Evolutionary conservation across 2,113 vertebrate genomes (phyloP), one percentile per base, ranked within the genome.

Genomic region (Talpa occidentalis): DNA sequence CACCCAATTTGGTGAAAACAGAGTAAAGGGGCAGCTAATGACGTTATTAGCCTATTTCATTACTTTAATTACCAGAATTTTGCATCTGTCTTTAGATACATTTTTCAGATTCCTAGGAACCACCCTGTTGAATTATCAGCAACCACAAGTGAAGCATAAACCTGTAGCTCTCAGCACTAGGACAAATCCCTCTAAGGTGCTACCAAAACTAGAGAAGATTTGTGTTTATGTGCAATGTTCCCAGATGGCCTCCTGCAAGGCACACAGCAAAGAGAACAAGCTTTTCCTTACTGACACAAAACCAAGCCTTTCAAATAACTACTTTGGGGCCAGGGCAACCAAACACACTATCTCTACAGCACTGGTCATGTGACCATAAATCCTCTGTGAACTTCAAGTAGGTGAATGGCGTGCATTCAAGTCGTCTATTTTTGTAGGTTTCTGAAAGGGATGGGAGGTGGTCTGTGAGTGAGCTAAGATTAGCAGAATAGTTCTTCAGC

Each of bases 141-240:
- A 90, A 64, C n/a, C 69, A 90, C 74, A 69, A 67, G 32, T 86
- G 66, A 62, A 56, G 17, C 32, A 91, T 64, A 92, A 86, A 92
- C 59, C 40, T 80, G 4, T 60, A 95, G 77, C 12, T 56, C 42
- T 94, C 47, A 56, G 42, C 42, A 72, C 37, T 73, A 60, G 14
- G 86, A 89, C 56, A 94, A 94, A 84, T 87, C 42, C 74, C 73
- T 76, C 17, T 76, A 82, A 94, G 93, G 80, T 80, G 56, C 40
- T 78, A 72, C 42, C 89, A 76, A 91, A 91, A 92, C 84, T 84
- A 95, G 60, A 93, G 78, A 88, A 82, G 37, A 86, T 80, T 56
- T 93, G 42, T 91, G 54, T 62, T 91, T 62, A 44, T 37, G 22
- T 88, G 42, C 56, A 30, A 1, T 15, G 9, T 79, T 92, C 74